Percentiles rank a stretch among this genome's conserved stretches.
Conservation (phyloP, 2,797 vertebrate genomes). For the Amphiprion clarkii region DNA sequence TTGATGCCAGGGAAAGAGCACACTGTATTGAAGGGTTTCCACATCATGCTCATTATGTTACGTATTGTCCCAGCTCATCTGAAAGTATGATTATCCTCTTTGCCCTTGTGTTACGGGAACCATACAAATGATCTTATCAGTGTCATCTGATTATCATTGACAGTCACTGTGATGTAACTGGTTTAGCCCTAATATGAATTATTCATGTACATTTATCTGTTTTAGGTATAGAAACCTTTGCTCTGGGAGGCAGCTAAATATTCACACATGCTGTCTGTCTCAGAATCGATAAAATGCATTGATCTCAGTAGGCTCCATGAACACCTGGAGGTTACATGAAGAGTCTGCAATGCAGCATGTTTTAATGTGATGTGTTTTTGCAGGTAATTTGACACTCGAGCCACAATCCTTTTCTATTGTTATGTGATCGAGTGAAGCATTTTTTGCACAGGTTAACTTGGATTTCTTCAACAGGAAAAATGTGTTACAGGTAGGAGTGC, state of each 20-base stretch:
- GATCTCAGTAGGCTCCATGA: conserved; percentile 10
- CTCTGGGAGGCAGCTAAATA: conserved; percentile 49
- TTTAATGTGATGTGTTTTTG: neutral
- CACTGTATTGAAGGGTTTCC: conserved; percentile 63
- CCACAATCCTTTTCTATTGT: neutral
- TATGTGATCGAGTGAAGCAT: conserved; percentile 23
- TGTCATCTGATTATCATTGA: conserved; percentile 76
- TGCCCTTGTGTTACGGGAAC: conserved; percentile 74
- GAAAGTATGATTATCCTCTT: conserved; percentile 78
- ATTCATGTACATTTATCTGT: conserved; percentile 81
- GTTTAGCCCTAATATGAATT: conserved; percentile 72
- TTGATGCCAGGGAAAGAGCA: conserved; percentile 68
- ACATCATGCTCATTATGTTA: conserved; percentile 78
- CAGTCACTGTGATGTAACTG: conserved; percentile 71
- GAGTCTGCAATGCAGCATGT: neutral
- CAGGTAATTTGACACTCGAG: neutral
- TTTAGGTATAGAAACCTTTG: conserved; percentile 64
- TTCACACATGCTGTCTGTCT: conserved; percentile 22
- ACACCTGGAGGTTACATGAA: conserved; percentile 11
- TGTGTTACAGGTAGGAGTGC: conserved; percentile 35
- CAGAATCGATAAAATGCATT: conserved; percentile 22
- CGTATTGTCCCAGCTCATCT: conserved; percentile 73
- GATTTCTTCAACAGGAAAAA: conserved; percentile 17
- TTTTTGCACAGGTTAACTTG: conserved; percentile 9
- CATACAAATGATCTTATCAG: conserved; percentile 79